Evolutionary conservation across 2,113 vertebrate species (phyloP), one percentile per base, ranked within the genome.

Genomic region (human): DNA sequence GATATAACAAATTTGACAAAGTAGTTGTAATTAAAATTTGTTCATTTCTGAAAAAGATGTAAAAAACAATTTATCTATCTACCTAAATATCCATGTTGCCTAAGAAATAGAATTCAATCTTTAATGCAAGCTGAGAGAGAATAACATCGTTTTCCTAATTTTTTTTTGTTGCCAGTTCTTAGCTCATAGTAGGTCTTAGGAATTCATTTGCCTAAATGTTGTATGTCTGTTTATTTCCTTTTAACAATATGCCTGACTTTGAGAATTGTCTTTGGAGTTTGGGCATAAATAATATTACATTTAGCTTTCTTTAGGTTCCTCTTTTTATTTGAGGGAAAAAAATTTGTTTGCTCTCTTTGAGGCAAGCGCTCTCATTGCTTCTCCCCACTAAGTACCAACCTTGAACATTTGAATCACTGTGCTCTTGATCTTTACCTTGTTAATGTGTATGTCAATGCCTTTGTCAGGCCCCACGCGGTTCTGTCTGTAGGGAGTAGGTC

Each of bases 1-100:
- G 79, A 79, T 70, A 18, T 40, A 86, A 43, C 55, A 55, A 76
- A 83, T 89, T 95, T 18, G 32, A 38, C 92, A 85, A 68, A 95
- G 57, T 27, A 73, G 43, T 92, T 90, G 22, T 27, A 64, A 30
- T 94, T 90, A 96, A 35, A 84, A 90, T 96, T 79, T 83, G 89
- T 72, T 61, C 48, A 38, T 94, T 95, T 96, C 48, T 70, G 45
- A 93, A 83, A 93, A 84, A 61, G 45, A 0, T 66, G 35, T 90
- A 45, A 89, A 92, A 61, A 90, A 38, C 80, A 92, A 13, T 75
- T 16, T 83, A 75, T 59, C 55, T 90, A 70, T 59, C 55, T 90
- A 70, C 12, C 64, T 88, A 78, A 81, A 43, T 89, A 87, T 64
- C 16, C 10, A 50, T 52, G 35, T 35, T 93, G 13, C 22, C 57